Conservation (phyloP, 2,797 vertebrate genomes). For the Phalloptychus januarius region DNA sequence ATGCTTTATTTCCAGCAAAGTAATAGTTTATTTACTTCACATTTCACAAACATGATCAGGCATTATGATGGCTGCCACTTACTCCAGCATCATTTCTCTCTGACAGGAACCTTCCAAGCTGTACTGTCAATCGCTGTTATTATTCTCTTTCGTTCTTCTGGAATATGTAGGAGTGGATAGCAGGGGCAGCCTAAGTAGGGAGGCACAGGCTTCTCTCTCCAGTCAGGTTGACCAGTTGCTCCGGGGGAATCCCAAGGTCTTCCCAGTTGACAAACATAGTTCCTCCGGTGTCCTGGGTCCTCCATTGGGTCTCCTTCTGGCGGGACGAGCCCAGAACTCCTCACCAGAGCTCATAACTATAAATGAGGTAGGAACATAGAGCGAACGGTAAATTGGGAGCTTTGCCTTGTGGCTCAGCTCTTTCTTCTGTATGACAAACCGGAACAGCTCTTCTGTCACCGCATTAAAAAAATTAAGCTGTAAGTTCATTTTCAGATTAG, state of each 20-base stretch:
- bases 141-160: neutral
- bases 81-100: neutral
- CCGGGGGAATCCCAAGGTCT: neutral
- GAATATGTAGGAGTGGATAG: neutral
- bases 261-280: neutral
- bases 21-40: neutral
- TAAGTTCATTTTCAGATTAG: neutral
- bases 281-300: neutral
- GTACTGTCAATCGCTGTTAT: neutral
- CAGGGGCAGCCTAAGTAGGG: neutral
- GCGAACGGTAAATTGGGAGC: neutral
- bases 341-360: neutral
- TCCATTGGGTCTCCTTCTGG: neutral
- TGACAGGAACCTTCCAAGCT: neutral
- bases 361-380: neutral
- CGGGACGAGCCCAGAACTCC: too few relatives aligned
- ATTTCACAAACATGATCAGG: neutral
- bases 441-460: neutral
- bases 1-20: neutral
- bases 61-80: neutral
- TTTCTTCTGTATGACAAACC: neutral
- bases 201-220: neutral
- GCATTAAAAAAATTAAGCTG: neutral
- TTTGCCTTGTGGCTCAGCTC: neutral
- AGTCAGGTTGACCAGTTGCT: neutral